phyloP scores from a whole-genome alignment of 2,888 invertebrate species.

The Chrysolina oricalcia region DNA sequence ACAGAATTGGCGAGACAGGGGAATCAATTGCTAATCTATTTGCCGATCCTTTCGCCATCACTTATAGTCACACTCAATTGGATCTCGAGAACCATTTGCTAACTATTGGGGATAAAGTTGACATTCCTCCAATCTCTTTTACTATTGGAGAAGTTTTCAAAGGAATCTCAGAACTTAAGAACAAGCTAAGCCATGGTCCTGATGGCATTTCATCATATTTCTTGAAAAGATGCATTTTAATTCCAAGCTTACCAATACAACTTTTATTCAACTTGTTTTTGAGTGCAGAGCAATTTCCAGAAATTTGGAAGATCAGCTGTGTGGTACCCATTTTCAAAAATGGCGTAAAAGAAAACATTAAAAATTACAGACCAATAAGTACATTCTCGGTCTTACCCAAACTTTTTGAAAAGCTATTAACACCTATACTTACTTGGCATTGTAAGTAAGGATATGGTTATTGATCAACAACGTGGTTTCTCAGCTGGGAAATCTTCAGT shows the following conservation, averaged over 20 bases:
- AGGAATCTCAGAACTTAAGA: not conserved
- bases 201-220: not conserved
- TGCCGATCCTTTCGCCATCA: too few relatives aligned
- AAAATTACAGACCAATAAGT: constrained; percentile 4
- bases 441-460: not conserved
- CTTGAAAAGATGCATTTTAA: constrained; percentile 6
- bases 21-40: too few relatives aligned
- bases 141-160: too few relatives aligned
- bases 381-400: not conserved
- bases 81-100: too few relatives aligned
- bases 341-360: constrained; percentile 1
- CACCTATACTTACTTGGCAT: constrained; percentile 16
- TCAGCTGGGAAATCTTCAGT: not conserved
- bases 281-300: constrained; percentile 1
- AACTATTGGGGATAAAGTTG: too few relatives aligned
- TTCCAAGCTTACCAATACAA: constrained; percentile 1
- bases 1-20: too few relatives aligned
- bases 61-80: too few relatives aligned
- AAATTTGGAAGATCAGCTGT: not conserved
- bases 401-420: not conserved
- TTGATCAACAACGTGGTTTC: not conserved
- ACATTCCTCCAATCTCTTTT: too few relatives aligned
- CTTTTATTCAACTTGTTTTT: not conserved
- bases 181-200: constrained; percentile 6
- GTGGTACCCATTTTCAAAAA: not conserved